phyloP scores from a whole-genome alignment of 2,113 vertebrate genomes.

The Sinocyclocheilus grahami region DNA sequence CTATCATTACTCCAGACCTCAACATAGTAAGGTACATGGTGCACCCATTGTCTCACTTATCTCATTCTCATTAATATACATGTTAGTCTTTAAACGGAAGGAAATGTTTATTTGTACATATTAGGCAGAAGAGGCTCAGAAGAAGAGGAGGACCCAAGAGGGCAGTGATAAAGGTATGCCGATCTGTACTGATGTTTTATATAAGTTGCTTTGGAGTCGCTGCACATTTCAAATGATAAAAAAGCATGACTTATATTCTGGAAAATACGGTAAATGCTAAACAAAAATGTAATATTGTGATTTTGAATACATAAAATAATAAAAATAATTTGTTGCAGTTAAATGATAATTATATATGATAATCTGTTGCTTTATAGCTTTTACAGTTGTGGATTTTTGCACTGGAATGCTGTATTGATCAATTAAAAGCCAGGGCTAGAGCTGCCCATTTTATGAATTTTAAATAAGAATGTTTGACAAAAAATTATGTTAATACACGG shows the following conservation, averaged over 20 bases:
- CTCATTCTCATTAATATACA: background rate
- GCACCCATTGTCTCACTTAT: background rate
- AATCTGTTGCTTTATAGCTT: background rate
- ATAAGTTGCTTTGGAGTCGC: too few species aligned
- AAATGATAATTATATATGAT: background rate
- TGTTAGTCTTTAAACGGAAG: background rate
- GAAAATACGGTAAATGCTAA: too few species aligned
- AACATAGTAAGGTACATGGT: constrained; percentile 87
- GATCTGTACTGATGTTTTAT: background rate
- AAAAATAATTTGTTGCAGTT: background rate
- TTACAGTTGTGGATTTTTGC: background rate
- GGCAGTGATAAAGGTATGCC: constrained; percentile 90
- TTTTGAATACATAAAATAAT: background rate
- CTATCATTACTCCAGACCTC: constrained; percentile 96
- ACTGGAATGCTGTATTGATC: background rate
- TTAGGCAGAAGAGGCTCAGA: constrained; percentile 95
- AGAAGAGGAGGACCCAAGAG: constrained; percentile 91
- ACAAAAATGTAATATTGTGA: too few species aligned
- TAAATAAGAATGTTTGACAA: background rate
- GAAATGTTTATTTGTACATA: constrained; percentile 33
- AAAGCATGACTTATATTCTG: too few species aligned
- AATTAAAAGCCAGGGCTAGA: background rate
- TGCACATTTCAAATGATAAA: background rate
- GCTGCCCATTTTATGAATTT: background rate
- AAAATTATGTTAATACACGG: background rate